Evolutionary conservation across 1,140 invertebrate genomes (phyloP).

Genomic region (Ectropis grisescens): DNA sequence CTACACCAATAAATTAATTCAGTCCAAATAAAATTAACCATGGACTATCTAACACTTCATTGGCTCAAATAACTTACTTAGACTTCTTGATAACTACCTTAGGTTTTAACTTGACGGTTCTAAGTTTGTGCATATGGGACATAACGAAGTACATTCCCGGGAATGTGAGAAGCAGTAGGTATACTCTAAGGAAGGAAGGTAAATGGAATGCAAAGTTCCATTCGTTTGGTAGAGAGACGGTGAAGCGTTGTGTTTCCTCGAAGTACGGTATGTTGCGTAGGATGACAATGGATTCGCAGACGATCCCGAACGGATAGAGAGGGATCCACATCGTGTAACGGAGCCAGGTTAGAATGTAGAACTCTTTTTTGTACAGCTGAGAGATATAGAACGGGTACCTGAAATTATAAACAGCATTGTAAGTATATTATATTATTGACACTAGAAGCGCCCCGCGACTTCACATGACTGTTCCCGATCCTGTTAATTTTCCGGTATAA

Average conservation of each 20-base stretch:
- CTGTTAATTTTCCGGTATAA: too few species aligned
- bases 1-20: too few species aligned
- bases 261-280: constrained; percentile 90
- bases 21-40: too few species aligned
- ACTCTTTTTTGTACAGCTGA: constrained; percentile 81
- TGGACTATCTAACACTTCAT: too few species aligned
- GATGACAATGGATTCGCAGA: constrained; percentile 88
- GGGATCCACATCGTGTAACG: constrained; percentile 94
- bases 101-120: constrained; percentile 40
- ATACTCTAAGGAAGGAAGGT: constrained; percentile 82
- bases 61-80: constrained; percentile 39
- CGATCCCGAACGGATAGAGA: constrained; percentile 89
- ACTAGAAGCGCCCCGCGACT: too few species aligned
- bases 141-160: constrained; percentile 83
- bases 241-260: constrained; percentile 86
- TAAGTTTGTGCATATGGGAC: constrained; percentile 81
- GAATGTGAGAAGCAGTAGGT: constrained; percentile 82
- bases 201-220: constrained; percentile 92
- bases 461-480: too few species aligned
- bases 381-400: constrained; percentile 94
- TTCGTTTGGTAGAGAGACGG: constrained; percentile 83
- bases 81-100: constrained; percentile 56
- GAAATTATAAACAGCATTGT: constrained; percentile 37
- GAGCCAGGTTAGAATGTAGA: constrained; percentile 89
- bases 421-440: constrained; percentile 1